A percentile compares a stretch with the other conserved stretches of the same genome.
phyloP scores from a whole-genome alignment of 37 sponge, comb jelly and placozoan species.

The Chondrosia reniformis region DNA sequence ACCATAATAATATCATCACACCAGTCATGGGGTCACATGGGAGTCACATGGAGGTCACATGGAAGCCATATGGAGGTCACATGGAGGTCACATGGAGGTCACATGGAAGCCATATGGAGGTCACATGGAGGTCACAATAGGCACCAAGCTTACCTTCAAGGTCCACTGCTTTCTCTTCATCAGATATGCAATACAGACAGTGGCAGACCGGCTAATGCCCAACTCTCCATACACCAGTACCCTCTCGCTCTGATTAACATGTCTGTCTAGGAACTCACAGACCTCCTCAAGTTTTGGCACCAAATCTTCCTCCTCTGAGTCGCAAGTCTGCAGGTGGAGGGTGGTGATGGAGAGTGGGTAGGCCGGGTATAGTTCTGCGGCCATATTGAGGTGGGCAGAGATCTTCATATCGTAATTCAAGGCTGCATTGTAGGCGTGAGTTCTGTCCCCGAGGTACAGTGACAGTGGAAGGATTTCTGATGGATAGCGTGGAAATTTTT shows the following conservation, averaged over 20 bases:
- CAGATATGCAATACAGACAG: slow-evolving; percentile 65
- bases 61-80: background rate
- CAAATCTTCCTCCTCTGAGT: slow-evolving; percentile 40
- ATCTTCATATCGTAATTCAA: slow-evolving; percentile 80
- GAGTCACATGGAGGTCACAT: no score
- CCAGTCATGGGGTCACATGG: background rate
- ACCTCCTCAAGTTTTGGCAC: slow-evolving; percentile 48
- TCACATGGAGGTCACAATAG: background rate
- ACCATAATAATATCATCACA: background rate
- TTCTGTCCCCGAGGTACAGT: slow-evolving; percentile 79
- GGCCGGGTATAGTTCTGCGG: slow-evolving; percentile 35
- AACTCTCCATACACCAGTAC: slow-evolving; percentile 64
- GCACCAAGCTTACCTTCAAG: slow-evolving; percentile 48
- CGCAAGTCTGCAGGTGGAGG: slow-evolving; percentile 47
- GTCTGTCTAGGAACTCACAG: slow-evolving; percentile 51
- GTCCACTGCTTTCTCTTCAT: slow-evolving; percentile 72
- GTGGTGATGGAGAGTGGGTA: slow-evolving; percentile 34
- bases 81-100: background rate
- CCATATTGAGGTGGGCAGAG: slow-evolving; percentile 43
- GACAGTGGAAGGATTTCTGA: slow-evolving; percentile 83
- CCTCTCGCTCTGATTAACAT: slow-evolving; percentile 47
- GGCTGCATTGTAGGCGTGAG: slow-evolving; percentile 72
- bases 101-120: background rate
- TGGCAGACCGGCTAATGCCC: slow-evolving; percentile 65
- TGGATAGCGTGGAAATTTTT: slow-evolving; percentile 73